Conservation (phyloP, 2,888 invertebrate genomes). For the Calameuta filiformis region DNA sequence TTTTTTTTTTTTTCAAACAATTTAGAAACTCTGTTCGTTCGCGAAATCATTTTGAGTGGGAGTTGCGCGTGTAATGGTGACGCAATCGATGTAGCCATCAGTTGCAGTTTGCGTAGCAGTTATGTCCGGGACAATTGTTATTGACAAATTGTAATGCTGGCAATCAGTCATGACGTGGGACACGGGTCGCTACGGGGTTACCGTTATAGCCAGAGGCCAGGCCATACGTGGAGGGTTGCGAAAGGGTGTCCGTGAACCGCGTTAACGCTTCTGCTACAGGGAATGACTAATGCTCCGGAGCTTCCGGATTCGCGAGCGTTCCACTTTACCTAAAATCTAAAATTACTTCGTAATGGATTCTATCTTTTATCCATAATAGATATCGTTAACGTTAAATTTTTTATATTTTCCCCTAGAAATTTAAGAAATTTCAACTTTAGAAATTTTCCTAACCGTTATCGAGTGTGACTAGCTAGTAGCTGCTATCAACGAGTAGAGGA, state of each 20-base stretch:
- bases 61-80: not conserved
- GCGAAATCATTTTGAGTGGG: not conserved
- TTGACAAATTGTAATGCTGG: slow-evolving; percentile 62
- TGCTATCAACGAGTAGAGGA: not conserved
- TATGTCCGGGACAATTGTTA: slow-evolving; percentile 58
- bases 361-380: not conserved
- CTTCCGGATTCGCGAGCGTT: not conserved
- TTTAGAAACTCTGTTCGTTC: not conserved
- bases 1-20: not conserved
- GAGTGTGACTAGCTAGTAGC: not conserved
- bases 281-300: not conserved
- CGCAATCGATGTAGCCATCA: slow-evolving; percentile 59
- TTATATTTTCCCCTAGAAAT: not conserved
- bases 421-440: not conserved
- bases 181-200: slow-evolving; percentile 6
- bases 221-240: not conserved
- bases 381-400: not conserved
- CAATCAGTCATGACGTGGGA: slow-evolving; percentile 54
- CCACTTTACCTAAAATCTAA: not conserved
- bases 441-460: not conserved
- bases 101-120: slow-evolving; percentile 56
- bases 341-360: not conserved
- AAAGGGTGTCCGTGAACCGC: not conserved
- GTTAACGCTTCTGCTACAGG: not conserved
- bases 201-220: not conserved